phyloP scores from a whole-genome alignment of 1,140 invertebrate genomes.

The Calephelis virginiensis region DNA sequence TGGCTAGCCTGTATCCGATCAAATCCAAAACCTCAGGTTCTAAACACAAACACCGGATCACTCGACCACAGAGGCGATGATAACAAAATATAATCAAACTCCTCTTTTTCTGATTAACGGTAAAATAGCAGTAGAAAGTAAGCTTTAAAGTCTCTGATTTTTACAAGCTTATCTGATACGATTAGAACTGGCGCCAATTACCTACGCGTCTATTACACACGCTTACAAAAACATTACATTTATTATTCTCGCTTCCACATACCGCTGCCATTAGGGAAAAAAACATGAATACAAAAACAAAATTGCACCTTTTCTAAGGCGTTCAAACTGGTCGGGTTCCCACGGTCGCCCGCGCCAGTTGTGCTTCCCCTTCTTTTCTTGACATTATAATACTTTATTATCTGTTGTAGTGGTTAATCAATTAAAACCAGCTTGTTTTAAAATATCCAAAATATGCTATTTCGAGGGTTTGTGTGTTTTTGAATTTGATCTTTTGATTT shows the following conservation, averaged over 20 bases:
- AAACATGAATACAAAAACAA: constrained; percentile 58
- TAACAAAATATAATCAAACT: too few relatives aligned
- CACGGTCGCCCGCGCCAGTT: constrained; percentile 75
- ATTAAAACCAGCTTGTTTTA: constrained; percentile 5
- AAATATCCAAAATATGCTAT: not conserved
- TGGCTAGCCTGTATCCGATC: too few relatives aligned
- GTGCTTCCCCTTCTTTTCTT: constrained; percentile 61
- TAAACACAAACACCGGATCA: too few relatives aligned
- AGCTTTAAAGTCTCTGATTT: too few relatives aligned
- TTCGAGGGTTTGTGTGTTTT: not conserved
- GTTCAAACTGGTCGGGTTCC: constrained; percentile 72
- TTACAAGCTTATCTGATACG: too few relatives aligned
- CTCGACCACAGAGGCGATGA: too few relatives aligned
- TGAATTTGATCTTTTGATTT: too few relatives aligned
- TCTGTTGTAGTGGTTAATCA: constrained; percentile 21
- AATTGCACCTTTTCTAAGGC: constrained; percentile 75
- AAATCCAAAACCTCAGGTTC: too few relatives aligned
- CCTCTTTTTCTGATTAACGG: too few relatives aligned
- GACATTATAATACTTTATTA: constrained; percentile 53
- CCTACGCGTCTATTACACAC: not conserved
- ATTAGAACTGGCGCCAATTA: too few relatives aligned
- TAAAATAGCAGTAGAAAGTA: too few relatives aligned
- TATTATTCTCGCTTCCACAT: constrained; percentile 44
- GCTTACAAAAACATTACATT: constrained; percentile 40
- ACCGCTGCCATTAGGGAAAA: constrained; percentile 54